Base-by-base conservation (phyloP, 1,140 invertebrate species). In the Sycophila sp. region DNA sequence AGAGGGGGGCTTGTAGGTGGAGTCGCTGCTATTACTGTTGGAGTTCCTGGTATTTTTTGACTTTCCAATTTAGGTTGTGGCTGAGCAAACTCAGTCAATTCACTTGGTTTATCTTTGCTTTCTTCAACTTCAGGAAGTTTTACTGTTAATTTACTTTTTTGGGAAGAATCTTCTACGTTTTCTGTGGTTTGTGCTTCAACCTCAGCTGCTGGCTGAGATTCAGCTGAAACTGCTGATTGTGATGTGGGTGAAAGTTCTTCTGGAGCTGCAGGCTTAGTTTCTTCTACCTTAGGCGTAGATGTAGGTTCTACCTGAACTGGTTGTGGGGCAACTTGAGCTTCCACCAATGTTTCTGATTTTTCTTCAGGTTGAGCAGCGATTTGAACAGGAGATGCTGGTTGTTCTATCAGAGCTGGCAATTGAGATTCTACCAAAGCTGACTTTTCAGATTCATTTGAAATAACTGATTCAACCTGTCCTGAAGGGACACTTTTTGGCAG, bases 1-100 rank as follows among this genome's bases (percentile, higher is more conserved):
- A 80, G 53, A 24, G 77, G 74, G 6, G 79, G 79, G 77, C 78
- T 84, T 5, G 77, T 80, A 0, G 81, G 81, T 36, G 82, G 82
- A 22, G 81, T 81, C 19, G 82, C 56, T 71, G 79, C 80, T 22
- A 53, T 83, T 6, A 84, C 68, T 10, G 75, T 82, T 19, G 83
- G 82, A 10, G 81, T 82, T 7, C 68, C 72, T 22, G 83, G 80
- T 42, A 79, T 70, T 42, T 71, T 69, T 1, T 73, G 17, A 45
- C 75, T 68, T 30, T 78, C 78, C 19, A 75, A 58, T 74, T 76
- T 74, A 15, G 68, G 11, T 28, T 63, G 47, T 32, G 26, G 51
- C n/a, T 24, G 11, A 17, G 13, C 34, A 4, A 53, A n/a, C n/a
- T 60, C 58, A n/a, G 6, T 7, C 30, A 19, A 22, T 58, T 32